Conservation (phyloP, 2,113 vertebrate genomes). For the Tympanuchus pallidicinctus region DNA sequence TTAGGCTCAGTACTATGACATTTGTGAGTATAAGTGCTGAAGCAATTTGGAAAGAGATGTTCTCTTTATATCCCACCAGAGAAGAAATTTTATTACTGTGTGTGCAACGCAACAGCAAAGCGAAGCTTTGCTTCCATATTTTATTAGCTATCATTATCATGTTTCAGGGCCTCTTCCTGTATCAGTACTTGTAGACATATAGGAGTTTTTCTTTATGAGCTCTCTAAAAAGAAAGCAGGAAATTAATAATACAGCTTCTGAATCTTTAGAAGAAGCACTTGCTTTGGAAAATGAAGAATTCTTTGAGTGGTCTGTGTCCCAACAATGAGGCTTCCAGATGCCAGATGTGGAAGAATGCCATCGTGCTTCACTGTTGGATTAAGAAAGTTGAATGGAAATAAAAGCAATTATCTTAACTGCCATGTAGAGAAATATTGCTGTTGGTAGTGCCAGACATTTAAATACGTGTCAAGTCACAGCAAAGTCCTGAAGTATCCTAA, state of each 20-base stretch:
- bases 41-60: conserved; percentile 58
- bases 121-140: conserved; percentile 47
- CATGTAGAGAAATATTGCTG: background rate
- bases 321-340: background rate
- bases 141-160: conserved; percentile 46
- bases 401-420: conserved; percentile 19
- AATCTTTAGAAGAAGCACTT: conserved; percentile 24
- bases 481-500: background rate
- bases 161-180: background rate
- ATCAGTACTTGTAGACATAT: background rate
- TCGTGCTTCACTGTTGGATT: background rate
- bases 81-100: conserved; percentile 51
- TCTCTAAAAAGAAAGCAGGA: conserved; percentile 5
- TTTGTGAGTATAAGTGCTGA: conserved; percentile 46
- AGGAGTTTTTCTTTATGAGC: conserved; percentile 3
- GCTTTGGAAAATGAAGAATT: conserved; percentile 5
- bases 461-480: background rate
- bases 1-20: conserved; percentile 37
- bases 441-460: background rate
- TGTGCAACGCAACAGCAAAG: conserved; percentile 55
- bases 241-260: conserved; percentile 1
- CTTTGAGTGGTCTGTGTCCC: background rate
- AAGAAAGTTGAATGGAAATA: background rate
- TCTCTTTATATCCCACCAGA: conserved; percentile 49
- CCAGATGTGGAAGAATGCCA: background rate